phyloP scores from a whole-genome alignment of 1,140 invertebrate genomes.

The Coptotermes formosanus region DNA sequence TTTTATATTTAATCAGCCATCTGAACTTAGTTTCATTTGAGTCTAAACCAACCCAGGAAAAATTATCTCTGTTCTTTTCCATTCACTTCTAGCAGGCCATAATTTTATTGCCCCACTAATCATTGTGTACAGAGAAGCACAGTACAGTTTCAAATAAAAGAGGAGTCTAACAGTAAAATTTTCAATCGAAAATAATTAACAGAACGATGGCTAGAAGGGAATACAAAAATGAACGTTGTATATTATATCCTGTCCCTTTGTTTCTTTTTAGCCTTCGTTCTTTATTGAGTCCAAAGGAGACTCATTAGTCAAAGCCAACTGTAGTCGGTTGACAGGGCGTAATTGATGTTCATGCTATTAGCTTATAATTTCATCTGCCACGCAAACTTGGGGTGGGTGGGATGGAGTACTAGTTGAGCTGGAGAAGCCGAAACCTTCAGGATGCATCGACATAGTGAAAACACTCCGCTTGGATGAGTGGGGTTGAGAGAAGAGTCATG shows the following conservation, averaged over 20 bases:
- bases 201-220: background rate
- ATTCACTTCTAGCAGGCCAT: background rate
- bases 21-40: background rate
- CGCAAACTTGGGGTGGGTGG: too few species aligned
- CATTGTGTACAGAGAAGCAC: background rate
- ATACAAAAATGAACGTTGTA: background rate
- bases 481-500: too few species aligned
- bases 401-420: too few species aligned
- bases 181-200: constrained; percentile 15
- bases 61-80: background rate
- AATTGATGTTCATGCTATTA: background rate
- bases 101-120: background rate
- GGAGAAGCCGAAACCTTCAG: too few species aligned
- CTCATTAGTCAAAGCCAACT: background rate
- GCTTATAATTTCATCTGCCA: background rate
- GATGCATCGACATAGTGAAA: too few species aligned
- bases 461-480: too few species aligned
- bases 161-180: background rate
- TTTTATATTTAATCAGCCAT: background rate
- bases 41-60: background rate
- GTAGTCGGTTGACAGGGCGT: background rate
- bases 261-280: too few species aligned
- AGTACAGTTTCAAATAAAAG: background rate
- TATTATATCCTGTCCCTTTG: too few species aligned
- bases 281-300: background rate